Base-by-base conservation (phyloP, 1,140 invertebrate species). In the Ceratina australensis region DNA sequence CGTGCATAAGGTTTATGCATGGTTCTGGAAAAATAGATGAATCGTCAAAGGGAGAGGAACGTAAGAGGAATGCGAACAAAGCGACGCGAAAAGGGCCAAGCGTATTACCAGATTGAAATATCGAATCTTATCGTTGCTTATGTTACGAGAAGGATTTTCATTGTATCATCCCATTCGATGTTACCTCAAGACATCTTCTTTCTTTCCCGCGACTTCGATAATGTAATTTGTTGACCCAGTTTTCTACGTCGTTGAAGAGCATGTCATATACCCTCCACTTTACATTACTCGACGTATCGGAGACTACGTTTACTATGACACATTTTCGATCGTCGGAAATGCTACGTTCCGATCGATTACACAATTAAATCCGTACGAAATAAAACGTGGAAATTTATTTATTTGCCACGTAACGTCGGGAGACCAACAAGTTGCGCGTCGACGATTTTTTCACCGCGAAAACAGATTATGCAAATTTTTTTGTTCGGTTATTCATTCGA, bases 381-480 rank as follows among this genome's bases (percentile, higher is more conserved):
- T n/a, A 20, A 28, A 57, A 15, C 10, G 16, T 0, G 42, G 2
- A 57, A 56, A 56, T 57, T 65, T 66, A 74, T 74, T n/a, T 49
- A 57, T 16, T 66, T 15, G 50, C 5, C 20, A 3, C 12, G 33
- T 3, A 18, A n/a, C 16, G 18, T 24, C 7, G 20, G 20, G 18
- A 15, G 3, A 24, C 2, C 16, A 52, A 52, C 49, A 18, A 22
- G 61, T 74, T 65, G 56, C 47, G 15, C 54, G 50, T n/a, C 12
- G 49, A 18, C 26, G 18, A 15, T 59, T 66, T 47, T 49, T 42
- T 42, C 24, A 54, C 74, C 26, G 49, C 26, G n/a, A 63, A 61
- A 77, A 18, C 57, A 49, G 67, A 77, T 77, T 71, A 71, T 54
- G 57, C 26, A 54, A 28, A 71, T 71, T 77, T 77, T 76, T 77